Conservation (phyloP, 2,113 vertebrate species). For the Polyodon spathula region DNA sequence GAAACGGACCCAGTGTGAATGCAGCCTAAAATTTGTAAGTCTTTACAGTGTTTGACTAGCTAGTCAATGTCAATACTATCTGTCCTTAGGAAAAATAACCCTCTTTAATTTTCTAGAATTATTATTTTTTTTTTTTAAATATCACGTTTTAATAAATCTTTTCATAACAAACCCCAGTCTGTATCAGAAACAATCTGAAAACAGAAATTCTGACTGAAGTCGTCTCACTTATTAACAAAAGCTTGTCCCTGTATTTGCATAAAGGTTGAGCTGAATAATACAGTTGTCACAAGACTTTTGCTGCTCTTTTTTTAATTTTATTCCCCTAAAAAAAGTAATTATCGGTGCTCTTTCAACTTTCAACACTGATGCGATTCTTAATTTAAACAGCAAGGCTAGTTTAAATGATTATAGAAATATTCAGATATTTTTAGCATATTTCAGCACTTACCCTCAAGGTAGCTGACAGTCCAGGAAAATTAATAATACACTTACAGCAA, state of each 20-base stretch:
- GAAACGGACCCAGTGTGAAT: too few relatives aligned
- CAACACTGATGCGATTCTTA: constrained; percentile 16
- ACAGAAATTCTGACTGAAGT: too few relatives aligned
- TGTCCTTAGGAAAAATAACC: too few relatives aligned
- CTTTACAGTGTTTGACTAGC: too few relatives aligned
- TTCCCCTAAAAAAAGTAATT: constrained; percentile 24
- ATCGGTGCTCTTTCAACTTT: constrained; percentile 35
- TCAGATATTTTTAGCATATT: constrained; percentile 24
- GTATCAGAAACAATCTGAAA: too few relatives aligned
- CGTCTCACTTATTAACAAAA: constrained; percentile 18
- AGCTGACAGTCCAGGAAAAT: constrained; percentile 28
- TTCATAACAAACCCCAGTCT: too few relatives aligned
- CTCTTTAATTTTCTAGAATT: too few relatives aligned
- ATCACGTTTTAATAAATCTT: too few relatives aligned
- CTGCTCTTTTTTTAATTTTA: neutral
- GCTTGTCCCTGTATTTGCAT: constrained; percentile 30
- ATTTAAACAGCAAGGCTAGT: constrained; percentile 25
- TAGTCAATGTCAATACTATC: too few relatives aligned
- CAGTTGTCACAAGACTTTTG: constrained; percentile 32
- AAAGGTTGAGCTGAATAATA: constrained; percentile 25
- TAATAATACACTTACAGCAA: constrained; percentile 23
- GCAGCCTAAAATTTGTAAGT: too few relatives aligned
- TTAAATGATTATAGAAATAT: constrained; percentile 11
- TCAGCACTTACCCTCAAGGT: constrained; percentile 19
- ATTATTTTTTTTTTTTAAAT: too few relatives aligned